Base-by-base conservation (phyloP, 2,888 invertebrate genomes). In the Bembecia ichneumoniformis region DNA sequence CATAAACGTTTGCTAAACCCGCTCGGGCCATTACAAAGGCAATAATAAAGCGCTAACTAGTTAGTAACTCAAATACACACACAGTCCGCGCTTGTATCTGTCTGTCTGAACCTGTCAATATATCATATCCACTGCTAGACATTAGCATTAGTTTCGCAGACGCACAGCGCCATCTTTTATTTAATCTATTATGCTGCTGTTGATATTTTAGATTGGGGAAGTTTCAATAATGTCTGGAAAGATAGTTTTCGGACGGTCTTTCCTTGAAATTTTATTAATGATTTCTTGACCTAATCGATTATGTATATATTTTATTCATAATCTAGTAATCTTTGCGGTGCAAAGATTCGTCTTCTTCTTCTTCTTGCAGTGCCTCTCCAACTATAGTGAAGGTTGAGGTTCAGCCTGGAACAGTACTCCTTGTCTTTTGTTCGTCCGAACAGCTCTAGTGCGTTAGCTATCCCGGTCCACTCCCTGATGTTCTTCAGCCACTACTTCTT, bases 91-190 rank as follows among this genome's bases (percentile, higher is more conserved):
- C 35, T 47, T 59, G 69, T 71, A 64, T 64, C 68, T 71, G 74
- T 74, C 70, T 60, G 73, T 77, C 72, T 60, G 57, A 57, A 60
- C 66, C 69, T 74, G 79, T 77, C 80, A 71, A 82, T 82, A 81
- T 82, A 82, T 82, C 80, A 82, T 80, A 74, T 66, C 64, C 60
- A 61, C 57, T 62, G 63, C 65, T 67, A 66, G 76, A 71, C 74
- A 75, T 81, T 77, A 76, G 78, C 78, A 80, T 79, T 72, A 70
- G 72, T 63, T 66, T 70, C 68, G 69, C 70, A 54, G 63, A 60
- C 66, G 60, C 66, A 61, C 56, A 55, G 58, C 62, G 77, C 76
- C 78, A 80, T 81, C 74, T 82, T 81, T 76, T 74, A 77, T 76
- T 77, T 79, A 63, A 61, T 58, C 40, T 40, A 40, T 40, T 40